A percentile compares a stretch with the other conserved stretches of the same genome.
Evolutionary conservation across 2,888 invertebrate genomes (phyloP).

Genomic region (Phorcus lineatus): DNA sequence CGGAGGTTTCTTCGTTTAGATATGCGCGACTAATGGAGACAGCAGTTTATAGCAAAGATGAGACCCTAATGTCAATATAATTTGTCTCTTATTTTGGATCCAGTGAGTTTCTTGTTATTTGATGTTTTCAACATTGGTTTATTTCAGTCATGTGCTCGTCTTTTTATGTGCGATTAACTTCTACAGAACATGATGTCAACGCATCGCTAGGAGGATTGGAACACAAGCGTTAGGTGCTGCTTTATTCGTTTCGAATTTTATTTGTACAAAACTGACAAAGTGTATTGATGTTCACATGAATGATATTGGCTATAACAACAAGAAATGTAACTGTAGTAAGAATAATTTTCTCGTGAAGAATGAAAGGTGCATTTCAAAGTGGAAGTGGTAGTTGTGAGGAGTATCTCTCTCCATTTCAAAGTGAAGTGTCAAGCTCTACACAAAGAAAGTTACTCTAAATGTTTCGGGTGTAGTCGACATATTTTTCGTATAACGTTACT

Average conservation of each 20-base stretch:
- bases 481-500: no score
- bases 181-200: neutral
- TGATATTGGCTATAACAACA: neutral
- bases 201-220: neutral
- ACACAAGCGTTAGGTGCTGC: neutral
- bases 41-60: neutral
- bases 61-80: neutral
- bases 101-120: neutral
- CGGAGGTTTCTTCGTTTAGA: neutral
- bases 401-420: no score
- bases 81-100: neutral
- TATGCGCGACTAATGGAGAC: neutral
- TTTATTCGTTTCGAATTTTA: neutral
- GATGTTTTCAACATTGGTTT: neutral
- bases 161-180: constrained; percentile 11
- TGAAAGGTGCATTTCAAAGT: no score
- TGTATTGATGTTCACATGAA: neutral
- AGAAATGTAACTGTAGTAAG: neutral
- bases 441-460: no score
- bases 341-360: no score
- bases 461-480: no score
- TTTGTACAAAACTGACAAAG: neutral
- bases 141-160: neutral
- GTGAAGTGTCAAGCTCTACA: no score
- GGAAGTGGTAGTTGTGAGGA: no score